Evolutionary conservation across 1,140 invertebrate genomes (phyloP).

Genomic region (Micrasema longulum): DNA sequence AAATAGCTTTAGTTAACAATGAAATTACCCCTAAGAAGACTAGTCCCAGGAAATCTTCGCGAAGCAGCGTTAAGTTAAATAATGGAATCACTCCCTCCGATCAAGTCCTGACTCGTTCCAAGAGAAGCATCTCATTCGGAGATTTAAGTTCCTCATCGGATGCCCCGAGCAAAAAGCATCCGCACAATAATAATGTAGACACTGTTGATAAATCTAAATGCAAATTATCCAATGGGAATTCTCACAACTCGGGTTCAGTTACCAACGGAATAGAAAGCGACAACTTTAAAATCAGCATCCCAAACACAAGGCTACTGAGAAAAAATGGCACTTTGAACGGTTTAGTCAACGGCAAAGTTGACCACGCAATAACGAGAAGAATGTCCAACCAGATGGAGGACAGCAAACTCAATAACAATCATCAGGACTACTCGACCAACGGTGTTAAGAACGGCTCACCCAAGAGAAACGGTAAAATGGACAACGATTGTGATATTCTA

Average conservation of each 20-base stretch:
- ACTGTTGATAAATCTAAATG: conserved; percentile 8
- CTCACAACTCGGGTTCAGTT: not conserved
- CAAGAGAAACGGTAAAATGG: not conserved
- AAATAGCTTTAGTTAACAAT: not conserved
- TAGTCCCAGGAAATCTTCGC: conserved; percentile 42
- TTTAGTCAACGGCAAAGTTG: not conserved
- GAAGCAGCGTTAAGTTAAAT: conserved; percentile 36
- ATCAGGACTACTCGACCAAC: conserved; percentile 12
- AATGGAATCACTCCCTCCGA: conserved; percentile 6
- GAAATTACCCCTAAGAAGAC: conserved; percentile 45
- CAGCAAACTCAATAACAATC: conserved; percentile 16
- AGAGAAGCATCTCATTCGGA: conserved; percentile 40
- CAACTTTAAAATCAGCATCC: conserved; percentile 23
- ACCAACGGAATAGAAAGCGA: conserved; percentile 6
- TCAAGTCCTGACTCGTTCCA: conserved; percentile 34
- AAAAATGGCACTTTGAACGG: conserved; percentile 24
- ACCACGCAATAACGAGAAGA: conserved; percentile 17
- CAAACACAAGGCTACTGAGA: conserved; percentile 22
- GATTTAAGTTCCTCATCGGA: conserved; percentile 11
- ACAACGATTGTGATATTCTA: not conserved
- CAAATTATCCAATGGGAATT: conserved; percentile 1
- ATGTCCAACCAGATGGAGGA: conserved; percentile 15
- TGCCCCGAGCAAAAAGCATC: not conserved
- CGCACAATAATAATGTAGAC: not conserved
- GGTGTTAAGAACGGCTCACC: not conserved